These are phyloP conservation scores for Miopithecus talapoin DNA, from an alignment of 2,797 vertebrate genomes.

Conservation along the genomic window DNA sequence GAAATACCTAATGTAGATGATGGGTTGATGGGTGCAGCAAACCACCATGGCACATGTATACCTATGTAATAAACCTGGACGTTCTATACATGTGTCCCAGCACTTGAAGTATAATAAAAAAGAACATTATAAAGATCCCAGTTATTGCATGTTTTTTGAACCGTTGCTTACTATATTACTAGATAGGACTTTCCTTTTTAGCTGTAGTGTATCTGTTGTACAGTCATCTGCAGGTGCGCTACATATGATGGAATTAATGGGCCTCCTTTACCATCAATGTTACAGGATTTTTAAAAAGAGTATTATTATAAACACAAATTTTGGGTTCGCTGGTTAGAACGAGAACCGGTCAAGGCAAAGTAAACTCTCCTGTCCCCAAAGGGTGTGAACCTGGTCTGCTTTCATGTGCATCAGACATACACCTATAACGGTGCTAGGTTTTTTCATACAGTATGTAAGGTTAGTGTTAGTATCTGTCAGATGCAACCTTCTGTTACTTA, in stretches of 20 bases:
- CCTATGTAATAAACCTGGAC: too few relatives aligned
- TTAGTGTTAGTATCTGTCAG: constrained; percentile 82
- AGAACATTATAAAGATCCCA: constrained; percentile 94
- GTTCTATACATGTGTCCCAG: too few relatives aligned
- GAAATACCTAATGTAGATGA: too few relatives aligned
- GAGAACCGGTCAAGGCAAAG: constrained; percentile 96
- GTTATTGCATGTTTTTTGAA: constrained; percentile 99
- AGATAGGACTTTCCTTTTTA: constrained; percentile 96
- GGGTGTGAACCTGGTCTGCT: constrained; percentile 36
- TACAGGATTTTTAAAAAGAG: constrained; percentile 99
- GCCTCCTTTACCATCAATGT: constrained; percentile 93
- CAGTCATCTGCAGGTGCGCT: constrained; percentile 96
- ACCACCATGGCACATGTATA: too few relatives aligned
- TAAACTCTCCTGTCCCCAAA: constrained; percentile 80
- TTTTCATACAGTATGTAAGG: constrained; percentile 80
- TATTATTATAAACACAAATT: constrained; percentile 99
- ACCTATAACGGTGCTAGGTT: constrained; percentile 75
- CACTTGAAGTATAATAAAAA: too few relatives aligned
- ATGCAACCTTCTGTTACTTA: constrained; percentile 81
- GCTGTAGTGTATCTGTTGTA: constrained; percentile 97
- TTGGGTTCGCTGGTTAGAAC: constrained; percentile 97
- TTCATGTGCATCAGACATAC: constrained; percentile 75
- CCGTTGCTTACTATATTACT: constrained; percentile 96
- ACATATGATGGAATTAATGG: constrained; percentile 97
- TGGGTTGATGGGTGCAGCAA: too few relatives aligned